Evolutionary conservation across 2,888 invertebrate species (phyloP).

Genomic region (Clistopyga incitator): DNA sequence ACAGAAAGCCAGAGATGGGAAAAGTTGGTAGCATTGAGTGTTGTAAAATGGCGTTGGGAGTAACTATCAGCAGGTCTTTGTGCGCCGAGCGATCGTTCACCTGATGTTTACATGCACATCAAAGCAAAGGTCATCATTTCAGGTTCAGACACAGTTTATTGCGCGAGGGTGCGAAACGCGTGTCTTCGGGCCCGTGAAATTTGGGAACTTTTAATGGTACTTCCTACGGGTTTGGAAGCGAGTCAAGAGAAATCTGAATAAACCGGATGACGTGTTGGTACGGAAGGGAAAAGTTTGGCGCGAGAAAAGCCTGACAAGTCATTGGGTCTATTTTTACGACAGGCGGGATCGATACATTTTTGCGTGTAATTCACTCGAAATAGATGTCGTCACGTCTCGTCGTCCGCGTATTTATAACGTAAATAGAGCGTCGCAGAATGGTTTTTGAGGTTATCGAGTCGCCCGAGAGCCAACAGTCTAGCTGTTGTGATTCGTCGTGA

Average conservation of each 20-base stretch:
- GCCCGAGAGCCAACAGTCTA: slow-evolving; percentile 65
- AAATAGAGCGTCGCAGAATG: slow-evolving; percentile 73
- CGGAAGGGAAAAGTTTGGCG: slow-evolving; percentile 65
- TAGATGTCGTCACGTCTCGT: slow-evolving; percentile 67
- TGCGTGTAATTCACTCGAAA: slow-evolving; percentile 76
- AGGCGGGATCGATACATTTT: slow-evolving; percentile 77
- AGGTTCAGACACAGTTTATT: not conserved
- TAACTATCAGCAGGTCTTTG: not conserved
- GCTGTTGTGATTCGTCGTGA: slow-evolving; percentile 49
- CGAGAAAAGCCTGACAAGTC: slow-evolving; percentile 68
- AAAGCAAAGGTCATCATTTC: not conserved
- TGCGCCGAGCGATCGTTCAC: slow-evolving; percentile 10
- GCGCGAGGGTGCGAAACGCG: not conserved
- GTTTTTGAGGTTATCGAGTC: slow-evolving; percentile 79
- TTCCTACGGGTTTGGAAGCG: slow-evolving; percentile 42
- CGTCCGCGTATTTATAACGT: slow-evolving; percentile 74
- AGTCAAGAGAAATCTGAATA: slow-evolving; percentile 44
- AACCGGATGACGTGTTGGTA: slow-evolving; percentile 30
- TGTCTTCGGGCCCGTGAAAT: not conserved
- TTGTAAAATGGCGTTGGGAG: not conserved
- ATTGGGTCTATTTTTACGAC: slow-evolving; percentile 77
- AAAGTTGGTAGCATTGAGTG: not conserved
- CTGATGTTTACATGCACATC: not conserved
- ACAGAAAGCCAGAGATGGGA: too few relatives aligned
- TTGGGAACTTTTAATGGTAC: not conserved